A percentile compares a stretch with the other conserved stretches of the same genome.
Evolutionary conservation across 2,797 vertebrate species (phyloP).

Genomic region (Characodon lateralis): DNA sequence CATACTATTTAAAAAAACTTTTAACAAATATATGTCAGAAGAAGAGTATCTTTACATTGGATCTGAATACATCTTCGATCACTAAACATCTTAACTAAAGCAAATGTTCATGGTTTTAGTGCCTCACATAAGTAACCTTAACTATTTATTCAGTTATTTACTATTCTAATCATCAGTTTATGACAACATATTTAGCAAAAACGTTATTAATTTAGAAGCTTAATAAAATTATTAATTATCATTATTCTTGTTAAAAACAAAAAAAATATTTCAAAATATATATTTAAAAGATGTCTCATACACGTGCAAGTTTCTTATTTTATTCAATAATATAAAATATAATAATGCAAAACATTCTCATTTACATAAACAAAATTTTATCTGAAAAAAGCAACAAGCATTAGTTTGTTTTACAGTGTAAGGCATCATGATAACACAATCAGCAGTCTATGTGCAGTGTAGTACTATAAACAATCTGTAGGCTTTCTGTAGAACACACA

Average conservation of each 20-base stretch:
- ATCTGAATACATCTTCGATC: not conserved
- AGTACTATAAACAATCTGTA: conserved; percentile 60
- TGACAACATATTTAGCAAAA: not conserved
- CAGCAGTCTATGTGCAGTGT: conserved; percentile 35
- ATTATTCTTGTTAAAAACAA: not conserved
- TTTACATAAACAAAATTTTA: conserved; percentile 51
- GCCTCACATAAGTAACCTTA: not conserved
- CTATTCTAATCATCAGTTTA: not conserved
- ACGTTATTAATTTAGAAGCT: not conserved
- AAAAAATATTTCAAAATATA: not conserved
- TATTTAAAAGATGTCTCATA: conserved; percentile 27
- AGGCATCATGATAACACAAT: conserved; percentile 61
- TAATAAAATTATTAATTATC: not conserved
- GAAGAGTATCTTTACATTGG: no score
- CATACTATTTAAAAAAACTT: no score
- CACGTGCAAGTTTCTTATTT: conserved; percentile 40
- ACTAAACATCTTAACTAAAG: not conserved
- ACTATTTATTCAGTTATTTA: not conserved
- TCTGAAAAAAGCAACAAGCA: conserved; percentile 58
- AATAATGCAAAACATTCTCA: conserved; percentile 58
- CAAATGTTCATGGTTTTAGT: not conserved
- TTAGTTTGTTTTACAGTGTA: conserved; percentile 49
- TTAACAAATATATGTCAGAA: no score
- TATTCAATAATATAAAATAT: conserved; percentile 68
- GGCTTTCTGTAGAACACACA: conserved; percentile 53